Evolutionary conservation across 2,113 vertebrate species (phyloP).

Genomic region (Sturnus vulgaris): DNA sequence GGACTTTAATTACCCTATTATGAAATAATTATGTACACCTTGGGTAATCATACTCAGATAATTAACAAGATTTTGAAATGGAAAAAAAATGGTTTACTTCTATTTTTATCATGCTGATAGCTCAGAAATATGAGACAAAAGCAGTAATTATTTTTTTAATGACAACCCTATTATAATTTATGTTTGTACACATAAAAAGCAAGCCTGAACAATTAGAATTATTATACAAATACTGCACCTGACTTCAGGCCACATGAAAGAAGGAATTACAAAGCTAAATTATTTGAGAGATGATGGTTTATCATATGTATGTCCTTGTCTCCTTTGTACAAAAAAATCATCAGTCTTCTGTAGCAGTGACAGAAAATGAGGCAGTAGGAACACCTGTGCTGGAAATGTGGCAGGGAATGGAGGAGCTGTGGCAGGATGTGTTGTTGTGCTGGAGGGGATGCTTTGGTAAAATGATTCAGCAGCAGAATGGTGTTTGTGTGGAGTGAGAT

Average conservation of each 20-base stretch:
- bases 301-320: background rate
- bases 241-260: background rate
- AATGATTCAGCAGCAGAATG: background rate
- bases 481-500: background rate
- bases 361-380: background rate
- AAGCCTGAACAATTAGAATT: background rate
- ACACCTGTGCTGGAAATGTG: background rate
- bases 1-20: constrained; percentile 63
- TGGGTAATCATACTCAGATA: constrained; percentile 44
- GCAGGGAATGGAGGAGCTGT: background rate
- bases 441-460: background rate
- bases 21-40: constrained; percentile 45
- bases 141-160: constrained; percentile 40
- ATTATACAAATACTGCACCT: background rate
- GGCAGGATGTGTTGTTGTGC: background rate
- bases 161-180: background rate
- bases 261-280: background rate
- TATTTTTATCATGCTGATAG: constrained; percentile 32
- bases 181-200: constrained; percentile 2
- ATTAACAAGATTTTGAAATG: constrained; percentile 62
- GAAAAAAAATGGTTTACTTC: constrained; percentile 33
- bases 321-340: background rate
- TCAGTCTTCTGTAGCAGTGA: background rate
- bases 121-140: constrained; percentile 18
- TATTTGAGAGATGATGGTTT: background rate